These are phyloP conservation scores for Hippocampus kuda DNA, from an alignment of 2,797 vertebrate genomes.

Conservation along the genomic window DNA sequence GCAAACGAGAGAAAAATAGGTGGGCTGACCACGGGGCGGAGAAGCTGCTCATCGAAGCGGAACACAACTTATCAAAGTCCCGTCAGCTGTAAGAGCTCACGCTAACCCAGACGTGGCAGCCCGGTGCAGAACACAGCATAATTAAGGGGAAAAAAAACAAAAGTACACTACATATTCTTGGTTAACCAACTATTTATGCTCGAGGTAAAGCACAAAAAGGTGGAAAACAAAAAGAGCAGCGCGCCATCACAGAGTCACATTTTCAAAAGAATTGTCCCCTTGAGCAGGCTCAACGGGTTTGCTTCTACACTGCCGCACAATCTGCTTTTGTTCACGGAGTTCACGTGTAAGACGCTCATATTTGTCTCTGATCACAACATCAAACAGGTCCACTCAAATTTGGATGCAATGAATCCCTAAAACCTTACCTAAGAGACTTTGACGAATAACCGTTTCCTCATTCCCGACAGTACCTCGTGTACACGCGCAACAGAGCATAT, in stretches of 20 bases:
- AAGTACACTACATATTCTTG: slow-evolving; percentile 17
- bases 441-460: neutral
- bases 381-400: neutral
- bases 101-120: slow-evolving; percentile 29
- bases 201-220: slow-evolving; percentile 27
- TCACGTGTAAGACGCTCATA: slow-evolving; percentile 18
- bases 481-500: slow-evolving; percentile 1
- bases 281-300: slow-evolving; percentile 58
- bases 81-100: slow-evolving; percentile 33
- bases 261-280: slow-evolving; percentile 30
- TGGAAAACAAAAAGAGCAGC: slow-evolving; percentile 15
- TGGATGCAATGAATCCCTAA: neutral
- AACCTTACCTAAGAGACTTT: neutral
- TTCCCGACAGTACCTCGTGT: neutral
- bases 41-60: slow-evolving; percentile 37
- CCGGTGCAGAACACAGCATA: slow-evolving; percentile 28
- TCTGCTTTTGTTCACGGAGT: slow-evolving; percentile 22
- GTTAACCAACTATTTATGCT: slow-evolving; percentile 11
- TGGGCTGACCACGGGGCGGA: slow-evolving; percentile 37
- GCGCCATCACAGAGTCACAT: slow-evolving; percentile 33
- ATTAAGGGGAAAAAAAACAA: slow-evolving; percentile 26
- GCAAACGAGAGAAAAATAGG: slow-evolving; percentile 49
- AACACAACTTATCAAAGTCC: slow-evolving; percentile 50
- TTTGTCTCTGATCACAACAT: slow-evolving; percentile 5
- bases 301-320: slow-evolving; percentile 28